Evolutionary conservation across 2,888 invertebrate genomes (phyloP).

Genomic region (Tetrapedia diversipes): DNA sequence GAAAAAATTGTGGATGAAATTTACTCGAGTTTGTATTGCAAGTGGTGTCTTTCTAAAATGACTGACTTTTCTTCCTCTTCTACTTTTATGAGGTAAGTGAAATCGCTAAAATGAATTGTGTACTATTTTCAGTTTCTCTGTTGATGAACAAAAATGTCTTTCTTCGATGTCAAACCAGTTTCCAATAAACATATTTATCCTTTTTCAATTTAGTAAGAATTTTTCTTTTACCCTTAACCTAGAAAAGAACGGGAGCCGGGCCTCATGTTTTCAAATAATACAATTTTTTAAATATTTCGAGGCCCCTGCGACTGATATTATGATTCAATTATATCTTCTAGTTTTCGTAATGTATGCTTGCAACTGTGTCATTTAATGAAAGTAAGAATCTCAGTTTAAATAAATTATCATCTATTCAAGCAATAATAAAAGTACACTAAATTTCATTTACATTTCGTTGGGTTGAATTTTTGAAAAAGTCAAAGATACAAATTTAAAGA

Average conservation of each 20-base stretch:
- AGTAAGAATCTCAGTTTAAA: not conserved
- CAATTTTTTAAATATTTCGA: slow-evolving; percentile 2
- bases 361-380: not conserved
- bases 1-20: slow-evolving; percentile 75
- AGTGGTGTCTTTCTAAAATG: slow-evolving; percentile 78
- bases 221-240: slow-evolving; percentile 31
- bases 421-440: slow-evolving; percentile 17
- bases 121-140: not conserved
- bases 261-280: not conserved
- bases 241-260: slow-evolving; percentile 31
- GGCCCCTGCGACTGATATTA: not conserved
- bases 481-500: too few relatives aligned
- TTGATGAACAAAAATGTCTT: not conserved
- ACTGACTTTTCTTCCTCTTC: slow-evolving; percentile 78
- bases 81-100: slow-evolving; percentile 78
- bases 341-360: not conserved
- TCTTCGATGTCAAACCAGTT: slow-evolving; percentile 13
- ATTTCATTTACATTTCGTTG: not conserved
- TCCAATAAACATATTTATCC: not conserved
- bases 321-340: not conserved
- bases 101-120: not conserved
- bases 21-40: slow-evolving; percentile 70
- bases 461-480: not conserved
- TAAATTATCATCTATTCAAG: not conserved
- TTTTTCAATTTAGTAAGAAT: not conserved